Conservation (phyloP, 2,797 vertebrate genomes). For the Anas bahamensis region DNA sequence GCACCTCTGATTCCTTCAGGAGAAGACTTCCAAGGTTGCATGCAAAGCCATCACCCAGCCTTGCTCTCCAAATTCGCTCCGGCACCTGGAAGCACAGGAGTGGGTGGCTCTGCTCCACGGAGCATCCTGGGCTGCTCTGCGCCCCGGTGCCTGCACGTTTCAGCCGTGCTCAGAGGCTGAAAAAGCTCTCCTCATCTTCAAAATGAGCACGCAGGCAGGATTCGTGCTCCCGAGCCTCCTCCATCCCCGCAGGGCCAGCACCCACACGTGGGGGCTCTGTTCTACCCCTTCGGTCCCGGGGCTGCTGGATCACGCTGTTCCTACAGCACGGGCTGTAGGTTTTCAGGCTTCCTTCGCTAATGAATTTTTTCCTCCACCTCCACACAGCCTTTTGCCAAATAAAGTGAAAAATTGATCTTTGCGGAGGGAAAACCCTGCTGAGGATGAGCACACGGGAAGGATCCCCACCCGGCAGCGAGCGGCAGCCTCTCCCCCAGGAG, state of each 20-base stretch:
- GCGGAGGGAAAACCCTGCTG: background rate
- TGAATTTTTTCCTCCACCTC: background rate
- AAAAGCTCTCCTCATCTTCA: background rate
- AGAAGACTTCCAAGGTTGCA: background rate
- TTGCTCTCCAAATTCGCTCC: background rate
- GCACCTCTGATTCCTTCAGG: background rate
- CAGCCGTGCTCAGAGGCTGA: background rate
- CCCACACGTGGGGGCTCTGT: background rate
- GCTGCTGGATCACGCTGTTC: background rate
- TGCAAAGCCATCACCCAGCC: background rate
- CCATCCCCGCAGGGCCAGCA: background rate
- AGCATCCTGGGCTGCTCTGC: background rate
- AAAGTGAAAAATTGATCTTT: background rate
- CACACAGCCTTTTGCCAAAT: background rate
- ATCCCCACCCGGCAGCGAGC: rapidly evolving
- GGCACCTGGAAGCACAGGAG: background rate
- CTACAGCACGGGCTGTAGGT: background rate
- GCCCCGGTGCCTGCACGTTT: no score
- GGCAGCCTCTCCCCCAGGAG: background rate
- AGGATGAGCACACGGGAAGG: background rate
- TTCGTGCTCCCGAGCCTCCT: background rate
- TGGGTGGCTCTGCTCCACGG: background rate
- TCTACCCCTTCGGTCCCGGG: background rate
- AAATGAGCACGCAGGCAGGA: background rate
- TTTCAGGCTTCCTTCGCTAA: background rate